A percentile compares a stretch with the other conserved stretches of the same genome.
These are phyloP conservation scores for Acronicta alni DNA, from an alignment of 2,888 invertebrate genomes.

Conservation along the genomic window DNA sequence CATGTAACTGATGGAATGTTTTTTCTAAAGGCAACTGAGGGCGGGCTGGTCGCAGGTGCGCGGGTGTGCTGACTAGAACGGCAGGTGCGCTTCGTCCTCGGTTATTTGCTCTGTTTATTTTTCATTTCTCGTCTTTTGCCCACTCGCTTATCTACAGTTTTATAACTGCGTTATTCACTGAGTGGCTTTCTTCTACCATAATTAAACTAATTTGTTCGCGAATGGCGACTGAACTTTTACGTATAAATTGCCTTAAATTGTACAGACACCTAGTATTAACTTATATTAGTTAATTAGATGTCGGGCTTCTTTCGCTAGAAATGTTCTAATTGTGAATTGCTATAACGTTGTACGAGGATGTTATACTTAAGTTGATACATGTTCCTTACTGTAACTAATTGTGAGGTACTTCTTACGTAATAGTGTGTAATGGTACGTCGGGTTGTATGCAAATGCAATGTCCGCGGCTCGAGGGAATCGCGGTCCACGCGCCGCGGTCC, in stretches of 20 bases:
- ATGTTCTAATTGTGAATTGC: slow-evolving; percentile 16
- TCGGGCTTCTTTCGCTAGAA: slow-evolving; percentile 21
- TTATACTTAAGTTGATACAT: slow-evolving; percentile 1
- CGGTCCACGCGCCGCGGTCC: slow-evolving; percentile 38
- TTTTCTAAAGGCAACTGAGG: slow-evolving; percentile 35
- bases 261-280: slow-evolving; percentile 15
- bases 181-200: slow-evolving; percentile 9
- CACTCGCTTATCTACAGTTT: slow-evolving; percentile 36
- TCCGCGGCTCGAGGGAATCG: slow-evolving; percentile 46
- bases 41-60: slow-evolving; percentile 58
- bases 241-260: slow-evolving; percentile 22
- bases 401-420: slow-evolving; percentile 28
- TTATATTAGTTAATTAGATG: slow-evolving; percentile 41
- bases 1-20: slow-evolving; percentile 41
- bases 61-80: slow-evolving; percentile 61
- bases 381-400: slow-evolving; percentile 23
- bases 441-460: slow-evolving; percentile 58
- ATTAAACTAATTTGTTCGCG: slow-evolving; percentile 30
- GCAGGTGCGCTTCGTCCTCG: slow-evolving; percentile 65
- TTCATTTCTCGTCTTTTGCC: slow-evolving; percentile 45
- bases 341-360: neutral
- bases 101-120: slow-evolving; percentile 62
- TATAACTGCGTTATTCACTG: slow-evolving; percentile 30
- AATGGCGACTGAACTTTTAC: slow-evolving; percentile 32
- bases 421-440: slow-evolving; percentile 34